These are phyloP conservation scores for Phalanger gymnotis DNA, from an alignment of 2,797 vertebrate genomes.

Conservation along the genomic window DNA sequence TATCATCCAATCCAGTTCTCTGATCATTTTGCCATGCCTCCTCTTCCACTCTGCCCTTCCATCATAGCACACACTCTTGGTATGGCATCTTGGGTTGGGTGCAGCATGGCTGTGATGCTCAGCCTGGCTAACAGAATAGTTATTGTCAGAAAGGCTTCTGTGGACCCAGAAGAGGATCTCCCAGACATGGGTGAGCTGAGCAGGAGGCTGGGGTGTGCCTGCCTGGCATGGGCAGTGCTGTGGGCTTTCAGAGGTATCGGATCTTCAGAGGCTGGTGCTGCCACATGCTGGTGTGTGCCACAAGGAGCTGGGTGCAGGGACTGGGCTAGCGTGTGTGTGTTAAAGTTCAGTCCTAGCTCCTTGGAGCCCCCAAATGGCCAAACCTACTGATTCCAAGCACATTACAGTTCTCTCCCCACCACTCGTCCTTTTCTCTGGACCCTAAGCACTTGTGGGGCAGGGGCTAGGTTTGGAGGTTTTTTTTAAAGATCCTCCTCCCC, in stretches of 20 bases:
- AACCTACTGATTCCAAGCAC: not conserved
- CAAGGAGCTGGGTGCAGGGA: not conserved
- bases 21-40: not conserved
- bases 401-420: fast-evolving
- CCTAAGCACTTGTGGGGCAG: not conserved
- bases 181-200: not conserved
- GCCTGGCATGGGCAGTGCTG: not conserved
- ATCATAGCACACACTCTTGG: not conserved
- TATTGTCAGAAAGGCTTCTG: not conserved
- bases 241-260: not conserved
- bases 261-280: not conserved
- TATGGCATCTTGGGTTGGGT: not conserved
- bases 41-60: not conserved
- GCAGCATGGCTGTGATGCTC: not conserved
- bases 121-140: not conserved
- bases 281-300: not conserved
- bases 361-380: too few species aligned
- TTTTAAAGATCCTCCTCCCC: not conserved
- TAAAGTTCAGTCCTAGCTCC: too few species aligned
- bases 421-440: not conserved
- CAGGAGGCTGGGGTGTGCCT: not conserved
- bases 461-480: not conserved
- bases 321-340: too few species aligned
- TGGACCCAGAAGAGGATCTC: not conserved
- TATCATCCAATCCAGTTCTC: not conserved